Evolutionary conservation across 1,140 invertebrate genomes (phyloP), one percentile per base, ranked within the genome.

Genomic region (Bombus balteatus): DNA sequence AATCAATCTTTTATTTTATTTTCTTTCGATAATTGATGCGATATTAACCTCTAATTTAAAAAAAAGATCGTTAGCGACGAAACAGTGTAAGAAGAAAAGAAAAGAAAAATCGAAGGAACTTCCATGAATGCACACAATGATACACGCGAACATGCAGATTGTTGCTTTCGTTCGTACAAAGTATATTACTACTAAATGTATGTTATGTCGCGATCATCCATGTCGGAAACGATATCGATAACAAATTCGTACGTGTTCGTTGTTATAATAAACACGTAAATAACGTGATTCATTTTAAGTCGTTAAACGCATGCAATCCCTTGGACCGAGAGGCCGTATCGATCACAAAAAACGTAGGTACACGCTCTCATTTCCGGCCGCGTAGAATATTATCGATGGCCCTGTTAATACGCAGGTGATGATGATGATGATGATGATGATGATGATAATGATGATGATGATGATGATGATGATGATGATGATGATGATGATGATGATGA

Each of bases 391-490:
- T 91, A 91, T 81, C 90, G 86, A 91, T 89, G 72, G 89, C 88
- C 88, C 88, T 89, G 87, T 93, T 92, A 86, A 91, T 87, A 96
- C 73, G 94, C 96, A 81, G 93, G 96, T 85, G 93, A 96, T 81
- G 94, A 96, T 85, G 94, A 96, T 88, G 94, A 96, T 25, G 93
- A 95, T 25, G 94, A 96, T 82, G 94, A 95, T 3, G 93, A 93
- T 6, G 81, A 92, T 22, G 89, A 94, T 70, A 89, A 94, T n/a
- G 89, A 94, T 22, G 92, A 94, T 62, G 92, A 95, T 71, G 89
- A 95, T 65, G 87, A 92, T 77, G 90, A 93, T 47, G 91, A 92
- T 47, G 82, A 92, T 25, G 90, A 93, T 34, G 88, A 93, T 25
- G 87, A 91, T 68, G 89, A 92, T 18, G 89, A 93, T 28, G 71